Evolutionary conservation across 2,888 invertebrate species (phyloP).

Genomic region (Ophion slaviceki): DNA sequence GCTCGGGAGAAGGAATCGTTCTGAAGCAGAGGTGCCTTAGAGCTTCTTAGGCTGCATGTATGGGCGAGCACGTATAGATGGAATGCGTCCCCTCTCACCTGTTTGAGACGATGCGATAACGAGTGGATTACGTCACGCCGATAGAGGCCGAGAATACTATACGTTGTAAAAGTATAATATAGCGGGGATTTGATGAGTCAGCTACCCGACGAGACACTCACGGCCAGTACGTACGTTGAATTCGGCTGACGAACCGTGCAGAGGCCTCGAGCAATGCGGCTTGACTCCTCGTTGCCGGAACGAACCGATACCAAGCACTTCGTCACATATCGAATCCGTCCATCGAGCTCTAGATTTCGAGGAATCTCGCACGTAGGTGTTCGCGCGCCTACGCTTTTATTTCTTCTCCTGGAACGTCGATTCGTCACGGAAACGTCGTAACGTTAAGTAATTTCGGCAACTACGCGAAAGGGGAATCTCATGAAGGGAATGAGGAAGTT

Average conservation of each 20-base stretch:
- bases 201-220: slow-evolving; percentile 51
- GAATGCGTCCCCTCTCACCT: slow-evolving; percentile 68
- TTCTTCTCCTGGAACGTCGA: too few relatives aligned
- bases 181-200: slow-evolving; percentile 63
- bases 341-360: slow-evolving; percentile 33
- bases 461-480: too few relatives aligned
- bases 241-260: slow-evolving; percentile 58
- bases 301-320: slow-evolving; percentile 22
- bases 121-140: slow-evolving; percentile 68
- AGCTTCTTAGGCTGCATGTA: not conserved
- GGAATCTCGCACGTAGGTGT: slow-evolving; percentile 39
- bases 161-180: slow-evolving; percentile 30
- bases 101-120: slow-evolving; percentile 71
- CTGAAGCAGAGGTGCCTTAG: not conserved
- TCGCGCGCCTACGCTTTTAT: not conserved
- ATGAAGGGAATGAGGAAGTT: too few relatives aligned
- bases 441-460: too few relatives aligned
- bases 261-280: slow-evolving; percentile 44
- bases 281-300: slow-evolving; percentile 35
- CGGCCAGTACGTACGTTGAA: slow-evolving; percentile 46
- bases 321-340: slow-evolving; percentile 15
- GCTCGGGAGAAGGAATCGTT: too few relatives aligned
- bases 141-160: slow-evolving; percentile 30
- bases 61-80: slow-evolving; percentile 5
- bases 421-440: too few relatives aligned